Evolutionary conservation across 1,140 invertebrate genomes (phyloP), one percentile per base, ranked within the genome.

Genomic region (Drosophila hydei): DNA sequence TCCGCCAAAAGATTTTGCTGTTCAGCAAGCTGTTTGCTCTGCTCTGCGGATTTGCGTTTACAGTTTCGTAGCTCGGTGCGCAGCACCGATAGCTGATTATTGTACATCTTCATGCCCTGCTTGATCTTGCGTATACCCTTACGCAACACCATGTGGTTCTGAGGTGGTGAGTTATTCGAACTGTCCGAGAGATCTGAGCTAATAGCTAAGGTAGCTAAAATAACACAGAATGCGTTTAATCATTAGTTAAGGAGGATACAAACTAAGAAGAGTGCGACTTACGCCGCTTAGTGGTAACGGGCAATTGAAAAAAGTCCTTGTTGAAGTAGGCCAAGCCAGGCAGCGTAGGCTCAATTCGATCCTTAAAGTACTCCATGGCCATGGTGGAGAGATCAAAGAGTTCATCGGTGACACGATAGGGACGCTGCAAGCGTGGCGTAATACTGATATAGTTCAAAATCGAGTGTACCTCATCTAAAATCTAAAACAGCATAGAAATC

Each of bases 331-430:
- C 95, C 69, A 97, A 96, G 91, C 97, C 96, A 23, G 96, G 96
- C 72, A 97, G 92, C 65, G 95, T 95, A 30, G 96, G 96, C 91
- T 97, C 96, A 87, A 97, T 97, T 72, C 95, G 95, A 92, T 97
- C 97, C 91, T 97, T 97, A 81, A 97, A 97, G 92, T 97, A 97
- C 91, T 97, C 96, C 96, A 97, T 97, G 21, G 97, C 96, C 96
- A 97, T 97, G 19, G 96, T 97, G 25, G 96, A 97, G 51, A 97
- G 92, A 93, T 97, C 97, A 93, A 97, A 97, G n/a, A 97, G 92
- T 91, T 97, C 96, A 92, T 97, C 97, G 6, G 96, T 97, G 38
- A 97, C 96, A 93, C 97, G 97, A 90, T 96, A 97, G 50, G 96
- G 96, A 77, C 95, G 94, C 64, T 95, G 95, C 69, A 97, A 91